phyloP scores from a whole-genome alignment of 2,113 vertebrate species.

The Hystrix cristata region DNA sequence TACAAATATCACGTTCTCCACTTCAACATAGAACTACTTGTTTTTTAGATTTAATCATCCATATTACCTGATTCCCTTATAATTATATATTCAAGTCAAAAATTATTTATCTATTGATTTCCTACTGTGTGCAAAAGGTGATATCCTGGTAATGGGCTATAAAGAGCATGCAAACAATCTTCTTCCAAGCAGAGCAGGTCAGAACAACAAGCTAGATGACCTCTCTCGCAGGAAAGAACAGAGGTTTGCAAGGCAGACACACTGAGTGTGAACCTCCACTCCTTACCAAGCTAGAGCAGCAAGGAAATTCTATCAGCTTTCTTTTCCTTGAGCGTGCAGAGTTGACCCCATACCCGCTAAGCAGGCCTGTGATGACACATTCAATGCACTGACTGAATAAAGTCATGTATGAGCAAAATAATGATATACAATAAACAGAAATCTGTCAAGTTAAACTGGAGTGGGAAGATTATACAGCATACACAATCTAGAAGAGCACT shows the following conservation, averaged over 20 bases:
- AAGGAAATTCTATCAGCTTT: neutral
- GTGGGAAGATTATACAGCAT: neutral
- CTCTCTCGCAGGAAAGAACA: accelerated
- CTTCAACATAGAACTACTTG: neutral
- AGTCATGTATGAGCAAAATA: neutral
- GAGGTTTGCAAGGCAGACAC: neutral
- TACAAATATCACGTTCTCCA: neutral
- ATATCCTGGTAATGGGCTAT: neutral
- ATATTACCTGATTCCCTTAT: neutral
- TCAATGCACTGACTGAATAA: accelerated
- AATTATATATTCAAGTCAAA: neutral
- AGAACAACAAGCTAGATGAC: too few relatives aligned
- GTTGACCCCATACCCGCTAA: accelerated
- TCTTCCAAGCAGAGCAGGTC: neutral
- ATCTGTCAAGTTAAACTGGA: neutral
- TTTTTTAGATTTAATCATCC: neutral
- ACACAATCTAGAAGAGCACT: neutral
- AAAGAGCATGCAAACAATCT: accelerated
- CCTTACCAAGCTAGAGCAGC: accelerated
- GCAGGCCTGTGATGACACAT: accelerated
- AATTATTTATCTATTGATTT: neutral
- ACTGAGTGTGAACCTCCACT: neutral
- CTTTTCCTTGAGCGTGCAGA: accelerated
- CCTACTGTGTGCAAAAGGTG: neutral
- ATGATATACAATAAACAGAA: neutral